Conservation (phyloP, 2,888 invertebrate species). For the Tricholauxania praeusta region DNA sequence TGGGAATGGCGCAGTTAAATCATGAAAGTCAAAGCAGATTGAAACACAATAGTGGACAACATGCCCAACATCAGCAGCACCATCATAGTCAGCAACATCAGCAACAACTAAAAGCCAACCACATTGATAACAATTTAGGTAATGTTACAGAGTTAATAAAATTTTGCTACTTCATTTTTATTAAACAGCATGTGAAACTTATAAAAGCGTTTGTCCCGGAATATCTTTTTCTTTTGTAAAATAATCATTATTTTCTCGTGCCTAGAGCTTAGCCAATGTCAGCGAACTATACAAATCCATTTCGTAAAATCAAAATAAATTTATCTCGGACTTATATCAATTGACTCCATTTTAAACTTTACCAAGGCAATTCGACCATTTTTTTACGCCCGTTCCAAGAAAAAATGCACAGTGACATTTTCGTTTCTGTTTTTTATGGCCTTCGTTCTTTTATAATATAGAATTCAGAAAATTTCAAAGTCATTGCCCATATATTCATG, state of each 20-base stretch:
- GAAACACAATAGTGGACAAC: conserved; percentile 57
- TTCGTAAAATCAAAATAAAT: too few species aligned
- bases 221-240: too few species aligned
- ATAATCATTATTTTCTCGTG: too few species aligned
- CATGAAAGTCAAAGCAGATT: conserved; percentile 65
- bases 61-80: conserved; percentile 50
- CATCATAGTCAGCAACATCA: conserved; percentile 49
- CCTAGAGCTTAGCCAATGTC: too few species aligned
- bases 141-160: neutral
- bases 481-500: neutral
- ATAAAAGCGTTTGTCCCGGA: too few species aligned
- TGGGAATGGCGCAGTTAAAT: conserved; percentile 63
- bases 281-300: too few species aligned
- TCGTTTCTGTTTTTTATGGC: conserved; percentile 11
- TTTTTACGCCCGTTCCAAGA: too few species aligned
- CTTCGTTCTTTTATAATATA: neutral
- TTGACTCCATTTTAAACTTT: too few species aligned
- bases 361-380: neutral
- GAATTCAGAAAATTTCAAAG: neutral
- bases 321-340: too few species aligned
- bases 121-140: conserved; percentile 52
- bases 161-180: too few species aligned
- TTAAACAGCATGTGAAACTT: too few species aligned
- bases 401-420: too few species aligned
- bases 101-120: conserved; percentile 47